Conservation (phyloP, 2,797 vertebrate species). For the Spinus olivaceus region DNA sequence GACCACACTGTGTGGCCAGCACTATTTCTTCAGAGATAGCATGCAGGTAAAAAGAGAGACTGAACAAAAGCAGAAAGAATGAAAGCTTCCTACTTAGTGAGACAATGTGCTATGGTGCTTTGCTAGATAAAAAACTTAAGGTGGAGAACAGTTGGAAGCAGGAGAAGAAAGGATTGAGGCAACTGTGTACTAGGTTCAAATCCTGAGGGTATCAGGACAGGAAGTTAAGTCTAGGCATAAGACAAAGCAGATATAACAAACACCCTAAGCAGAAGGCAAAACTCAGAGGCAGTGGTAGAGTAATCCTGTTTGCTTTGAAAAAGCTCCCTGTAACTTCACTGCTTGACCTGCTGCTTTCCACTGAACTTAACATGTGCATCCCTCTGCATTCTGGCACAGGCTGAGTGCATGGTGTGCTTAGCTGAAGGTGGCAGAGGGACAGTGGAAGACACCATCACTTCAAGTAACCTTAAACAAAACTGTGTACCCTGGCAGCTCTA, state of each 20-base stretch:
- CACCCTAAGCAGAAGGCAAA: neutral
- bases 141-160: neutral
- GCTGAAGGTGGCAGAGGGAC: neutral
- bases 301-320: neutral
- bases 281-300: neutral
- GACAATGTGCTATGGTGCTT: neutral
- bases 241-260: neutral
- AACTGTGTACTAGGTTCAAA: neutral
- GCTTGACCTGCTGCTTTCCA: neutral
- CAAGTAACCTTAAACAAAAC: neutral
- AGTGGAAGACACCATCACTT: neutral
- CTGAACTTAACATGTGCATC: neutral
- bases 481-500: neutral
- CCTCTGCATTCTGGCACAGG: neutral
- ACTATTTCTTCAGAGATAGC: neutral
- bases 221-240: neutral
- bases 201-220: neutral
- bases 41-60: neutral
- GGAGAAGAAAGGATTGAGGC: neutral
- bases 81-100: neutral
- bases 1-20: neutral
- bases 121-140: neutral
- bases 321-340: neutral
- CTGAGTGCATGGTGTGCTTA: accelerated
- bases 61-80: neutral